These are phyloP conservation scores for Dufourea novaeangliae DNA, from an alignment of 1,140 invertebrate genomes.

Conservation along the genomic window DNA sequence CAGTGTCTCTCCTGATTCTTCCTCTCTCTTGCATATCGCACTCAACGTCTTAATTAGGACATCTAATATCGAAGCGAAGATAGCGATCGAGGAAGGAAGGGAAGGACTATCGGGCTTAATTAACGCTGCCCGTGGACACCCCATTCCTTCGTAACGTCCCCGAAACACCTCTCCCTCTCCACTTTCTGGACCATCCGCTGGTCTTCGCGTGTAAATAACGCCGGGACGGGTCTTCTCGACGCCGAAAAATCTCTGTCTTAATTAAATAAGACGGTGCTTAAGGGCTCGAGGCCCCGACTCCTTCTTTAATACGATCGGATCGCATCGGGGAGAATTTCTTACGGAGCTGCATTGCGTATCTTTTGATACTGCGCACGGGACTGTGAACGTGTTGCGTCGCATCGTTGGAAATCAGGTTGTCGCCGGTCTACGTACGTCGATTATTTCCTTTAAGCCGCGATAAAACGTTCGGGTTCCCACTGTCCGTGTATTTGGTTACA, in stretches of 20 bases:
- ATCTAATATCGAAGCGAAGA: constrained; percentile 29
- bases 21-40: constrained; percentile 6
- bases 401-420: no score
- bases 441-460: no score
- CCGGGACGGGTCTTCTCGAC: neutral
- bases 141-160: neutral
- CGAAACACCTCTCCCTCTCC: neutral
- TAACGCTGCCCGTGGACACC: constrained; percentile 14
- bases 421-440: no score
- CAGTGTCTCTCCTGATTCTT: no score
- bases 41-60: constrained; percentile 29
- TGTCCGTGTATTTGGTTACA: no score
- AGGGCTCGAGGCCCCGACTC: no score
- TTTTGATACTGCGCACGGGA: no score
- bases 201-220: neutral
- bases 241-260: constrained; percentile 3
- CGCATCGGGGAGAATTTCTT: no score
- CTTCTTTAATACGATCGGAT: no score
- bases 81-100: constrained; percentile 25
- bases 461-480: no score
- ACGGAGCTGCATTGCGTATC: no score
- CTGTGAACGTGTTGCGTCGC: no score
- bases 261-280: neutral
- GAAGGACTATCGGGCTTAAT: constrained; percentile 30
- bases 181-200: neutral